Evolutionary conservation across 2,888 invertebrate species (phyloP).

Genomic region (Cremastobaeus sp.): DNA sequence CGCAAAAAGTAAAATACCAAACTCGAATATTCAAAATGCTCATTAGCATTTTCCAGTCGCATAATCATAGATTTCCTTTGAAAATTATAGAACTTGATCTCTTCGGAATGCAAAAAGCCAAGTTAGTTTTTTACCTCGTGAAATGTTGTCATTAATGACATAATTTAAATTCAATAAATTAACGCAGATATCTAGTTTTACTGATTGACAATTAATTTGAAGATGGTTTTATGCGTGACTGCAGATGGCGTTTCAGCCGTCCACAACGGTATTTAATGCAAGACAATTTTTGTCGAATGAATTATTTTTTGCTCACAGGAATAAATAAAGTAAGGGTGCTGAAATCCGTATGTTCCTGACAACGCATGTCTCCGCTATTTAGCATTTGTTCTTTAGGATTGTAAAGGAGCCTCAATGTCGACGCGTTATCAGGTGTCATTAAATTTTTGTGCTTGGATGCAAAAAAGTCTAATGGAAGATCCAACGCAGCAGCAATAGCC

Average conservation of each 20-base stretch:
- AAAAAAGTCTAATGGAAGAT: constrained; percentile 82
- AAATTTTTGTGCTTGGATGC: constrained; percentile 84
- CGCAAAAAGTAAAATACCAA: no score
- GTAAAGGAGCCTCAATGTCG: constrained; percentile 81
- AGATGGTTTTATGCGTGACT: no score
- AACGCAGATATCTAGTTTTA: no score
- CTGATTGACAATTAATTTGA: no score
- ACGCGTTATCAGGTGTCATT: constrained; percentile 83
- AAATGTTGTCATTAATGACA: neutral
- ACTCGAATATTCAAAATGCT: no score
- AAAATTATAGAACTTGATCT: no score
- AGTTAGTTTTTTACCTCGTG: neutral
- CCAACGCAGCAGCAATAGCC: constrained; percentile 78
- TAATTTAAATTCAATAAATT: neutral
- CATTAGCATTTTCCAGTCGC: no score
- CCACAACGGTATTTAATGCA: no score
- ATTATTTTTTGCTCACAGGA: constrained; percentile 29
- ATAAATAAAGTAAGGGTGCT: constrained; percentile 87
- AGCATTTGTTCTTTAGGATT: constrained; percentile 51
- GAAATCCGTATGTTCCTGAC: constrained; percentile 82
- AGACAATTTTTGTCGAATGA: neutral
- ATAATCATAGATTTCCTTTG: no score
- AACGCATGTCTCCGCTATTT: constrained; percentile 41
- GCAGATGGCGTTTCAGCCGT: no score
- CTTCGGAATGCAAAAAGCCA: neutral